These are phyloP conservation scores for Cyphomyrus plagiostoma DNA, from an alignment of 2,113 vertebrate genomes.

Conservation along the genomic window DNA sequence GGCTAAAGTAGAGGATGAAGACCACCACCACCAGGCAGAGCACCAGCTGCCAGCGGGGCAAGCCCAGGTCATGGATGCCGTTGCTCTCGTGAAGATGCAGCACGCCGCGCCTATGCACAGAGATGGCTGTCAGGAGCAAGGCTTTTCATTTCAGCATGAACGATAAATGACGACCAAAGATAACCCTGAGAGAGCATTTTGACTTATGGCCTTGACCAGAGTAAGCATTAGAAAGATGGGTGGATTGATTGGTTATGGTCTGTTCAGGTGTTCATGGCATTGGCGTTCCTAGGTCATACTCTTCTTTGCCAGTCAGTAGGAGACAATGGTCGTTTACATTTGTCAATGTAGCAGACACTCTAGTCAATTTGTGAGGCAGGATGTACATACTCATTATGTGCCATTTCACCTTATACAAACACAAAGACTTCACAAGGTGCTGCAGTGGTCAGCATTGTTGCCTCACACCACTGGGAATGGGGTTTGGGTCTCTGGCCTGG, in stretches of 20 bases:
- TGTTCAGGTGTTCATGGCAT: not conserved
- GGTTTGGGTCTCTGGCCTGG: not conserved
- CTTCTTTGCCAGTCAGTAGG: not conserved
- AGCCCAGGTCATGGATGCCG: slow-evolving; percentile 82
- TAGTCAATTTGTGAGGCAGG: not conserved
- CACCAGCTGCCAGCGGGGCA: slow-evolving; percentile 81
- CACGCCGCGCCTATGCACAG: slow-evolving; percentile 71
- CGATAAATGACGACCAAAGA: not conserved
- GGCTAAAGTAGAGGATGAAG: slow-evolving; percentile 88
- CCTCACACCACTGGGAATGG: not conserved
- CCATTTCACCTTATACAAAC: not conserved
- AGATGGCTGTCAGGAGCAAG: not conserved
- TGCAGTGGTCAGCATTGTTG: not conserved
- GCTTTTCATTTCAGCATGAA: not conserved
- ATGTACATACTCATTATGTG: not conserved
- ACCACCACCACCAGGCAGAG: slow-evolving; percentile 84
- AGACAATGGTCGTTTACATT: not conserved
- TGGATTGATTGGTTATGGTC: not conserved
- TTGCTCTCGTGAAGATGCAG: slow-evolving; percentile 82
- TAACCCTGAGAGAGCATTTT: not conserved
- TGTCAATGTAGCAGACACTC: not conserved
- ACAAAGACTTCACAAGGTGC: not conserved
- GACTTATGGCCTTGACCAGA: not conserved
- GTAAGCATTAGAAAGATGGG: not conserved
- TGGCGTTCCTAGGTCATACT: not conserved